Base-by-base conservation (phyloP, 1,140 invertebrate genomes). In the Belonocnema kinseyi region DNA sequence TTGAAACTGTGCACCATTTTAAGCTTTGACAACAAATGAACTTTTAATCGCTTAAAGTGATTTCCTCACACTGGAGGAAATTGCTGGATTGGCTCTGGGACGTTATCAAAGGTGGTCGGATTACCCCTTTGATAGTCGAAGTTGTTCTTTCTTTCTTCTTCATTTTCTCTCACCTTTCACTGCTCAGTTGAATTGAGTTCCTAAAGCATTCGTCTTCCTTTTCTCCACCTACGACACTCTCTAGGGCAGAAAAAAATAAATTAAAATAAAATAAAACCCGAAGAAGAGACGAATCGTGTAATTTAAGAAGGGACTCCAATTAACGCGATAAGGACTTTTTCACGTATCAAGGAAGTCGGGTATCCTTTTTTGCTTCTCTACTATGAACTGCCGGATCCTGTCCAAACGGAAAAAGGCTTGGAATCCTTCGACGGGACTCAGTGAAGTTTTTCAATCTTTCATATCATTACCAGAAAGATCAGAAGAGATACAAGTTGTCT, bases 191-290 rank as follows among this genome's bases (percentile, higher is more conserved):
- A 12, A 33, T 33, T 26, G 58, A 61, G 14, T 61, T 61, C 58
- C 58, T 40, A 14, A 21, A 61, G 58, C 58, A 16, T 79, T 80
- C 72, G 72, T 76, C 66, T 73, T 75, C 50, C 78, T 21, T 71
- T 80, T 54, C 26, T 77, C 61, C 73, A 81, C 77, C 76, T 40
- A 74, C 51, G 12, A 40, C 56, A 14, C 21, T 74, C 53, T 58
- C 16, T 70, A 46, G 5, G 11, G 21, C 16, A 26, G 16, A 26
- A 61, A 21, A 17, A n/a, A 54, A 54, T 17, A 54, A 19, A 54
- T 17, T 19, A 26, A 61, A 61, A 61, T 61, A 61, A 61, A 61
- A 61, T 61, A 46, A 46, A 46, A 46, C 40, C 40, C 13, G 13
- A 61, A 33, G 33, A 19, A 61, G 21, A 4, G 12, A 61, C 21